Evolutionary conservation across 2,888 invertebrate genomes (phyloP), one percentile per base, ranked within the genome.

Genomic region (Lycophotia porphyrea): DNA sequence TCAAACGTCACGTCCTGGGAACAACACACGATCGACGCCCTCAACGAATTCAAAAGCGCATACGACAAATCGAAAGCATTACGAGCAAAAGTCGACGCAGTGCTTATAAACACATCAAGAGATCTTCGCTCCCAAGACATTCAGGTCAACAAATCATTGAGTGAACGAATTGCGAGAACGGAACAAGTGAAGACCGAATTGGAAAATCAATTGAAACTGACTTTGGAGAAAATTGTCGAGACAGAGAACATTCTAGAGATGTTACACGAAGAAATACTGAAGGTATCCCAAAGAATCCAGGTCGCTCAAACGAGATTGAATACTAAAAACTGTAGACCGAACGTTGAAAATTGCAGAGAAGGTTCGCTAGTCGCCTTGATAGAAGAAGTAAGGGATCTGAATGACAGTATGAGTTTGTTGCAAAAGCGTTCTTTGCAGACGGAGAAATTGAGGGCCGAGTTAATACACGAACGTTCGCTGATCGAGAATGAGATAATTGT

Each of bases 1-100:
- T 98, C 98, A 0, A 97, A 98, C 21, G 98, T 98, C 1, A 97
- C 98, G 86, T 98, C 98, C 52, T 99, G 99, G 98, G 98, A 98
- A 85, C 97, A 98, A 88, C 98, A 98, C 88, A 98, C 98, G 0
- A 97, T 97, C 34, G 98, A 98, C 91, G 97, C 97, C 31, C 93
- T 99, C 67, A 97, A 97, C 7, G 97, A 98, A 87, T 98, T 98
- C 71, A 98, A 98, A 90, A 97, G 97, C 68, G 98, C 98, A 47
- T 96, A 98, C 39, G 97, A 98, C 88, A 97, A 97, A 72, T 98
- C 98, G 0, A 97, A 97, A 74, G 96, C 97, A 47, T 93, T 99
- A n/a, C 94, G 98, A 76, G 97, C 97, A 2, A 97, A 98, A 71
- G 96, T 98, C 0, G 98, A 98, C 87, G 97, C 98, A 0, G 97